Conservation (phyloP, 2,113 vertebrate species). For the Nematolebias whitei region DNA sequence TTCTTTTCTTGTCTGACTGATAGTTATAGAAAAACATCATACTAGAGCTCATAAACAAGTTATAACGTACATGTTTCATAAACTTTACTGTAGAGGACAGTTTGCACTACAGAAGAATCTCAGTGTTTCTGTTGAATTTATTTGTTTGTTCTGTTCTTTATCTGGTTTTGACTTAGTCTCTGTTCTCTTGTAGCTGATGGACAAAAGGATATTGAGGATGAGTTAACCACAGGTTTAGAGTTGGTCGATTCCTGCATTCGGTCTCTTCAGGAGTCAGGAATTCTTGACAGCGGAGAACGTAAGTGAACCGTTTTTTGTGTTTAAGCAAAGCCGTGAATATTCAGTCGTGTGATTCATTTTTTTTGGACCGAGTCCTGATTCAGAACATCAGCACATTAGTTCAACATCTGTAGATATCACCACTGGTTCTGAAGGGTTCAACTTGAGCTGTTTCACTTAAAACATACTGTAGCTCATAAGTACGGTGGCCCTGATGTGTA, state of each 20-base stretch:
- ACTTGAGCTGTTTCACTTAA: neutral
- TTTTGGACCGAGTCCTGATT: neutral
- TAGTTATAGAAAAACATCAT: slow-evolving; percentile 26
- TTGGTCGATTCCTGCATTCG: slow-evolving; percentile 98
- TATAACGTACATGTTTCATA: slow-evolving; percentile 29
- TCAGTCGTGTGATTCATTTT: too few species aligned
- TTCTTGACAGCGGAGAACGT: slow-evolving; percentile 93
- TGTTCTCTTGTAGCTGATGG: slow-evolving; percentile 80
- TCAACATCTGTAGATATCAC: neutral
- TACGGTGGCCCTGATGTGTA: too few species aligned
- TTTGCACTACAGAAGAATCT: slow-evolving; percentile 23
- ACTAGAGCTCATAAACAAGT: slow-evolving; percentile 31
- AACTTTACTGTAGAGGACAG: slow-evolving; percentile 20
- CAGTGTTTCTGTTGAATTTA: slow-evolving; percentile 5
- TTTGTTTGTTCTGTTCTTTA: neutral
- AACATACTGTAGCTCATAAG: neutral
- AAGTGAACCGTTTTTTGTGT: slow-evolving; percentile 67
- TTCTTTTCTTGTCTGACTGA: neutral
- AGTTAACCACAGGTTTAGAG: slow-evolving; percentile 95
- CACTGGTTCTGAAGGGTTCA: neutral
- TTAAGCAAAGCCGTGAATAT: neutral
- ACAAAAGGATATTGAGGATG: slow-evolving; percentile 98
- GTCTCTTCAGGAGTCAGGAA: slow-evolving; percentile 96
- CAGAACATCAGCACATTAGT: too few species aligned
- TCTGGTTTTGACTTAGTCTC: neutral